Evolutionary conservation across 2,113 vertebrate genomes (phyloP), one percentile per base, ranked within the genome.

Genomic region (Triplophysa siluroides): DNA sequence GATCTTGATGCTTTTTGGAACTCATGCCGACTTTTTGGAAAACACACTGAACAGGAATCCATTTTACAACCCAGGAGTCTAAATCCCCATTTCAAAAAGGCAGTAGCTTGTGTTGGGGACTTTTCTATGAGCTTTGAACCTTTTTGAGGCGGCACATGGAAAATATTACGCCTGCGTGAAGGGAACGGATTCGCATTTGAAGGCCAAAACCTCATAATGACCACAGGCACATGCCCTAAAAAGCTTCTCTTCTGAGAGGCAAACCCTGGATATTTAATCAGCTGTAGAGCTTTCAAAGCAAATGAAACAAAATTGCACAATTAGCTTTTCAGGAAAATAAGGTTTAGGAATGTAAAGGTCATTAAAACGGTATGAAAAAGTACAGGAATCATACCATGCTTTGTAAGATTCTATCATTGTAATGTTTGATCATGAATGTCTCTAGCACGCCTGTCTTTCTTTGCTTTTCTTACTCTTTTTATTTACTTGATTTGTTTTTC

Each of bases 161-260:
- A 93, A 93, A 90, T 90, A 91, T 90, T 89, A 89, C 80, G 84
- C 78, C 82, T 87, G 85, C 92, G 90, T 90, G 91, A 93, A 87
- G 85, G 83, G 88, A 85, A 91, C 81, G 88, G 88, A 92, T 89
- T 89, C 88, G 84, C 73, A 54, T 89, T 87, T 90, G 81, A 90
- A 76, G 80, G 87, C 90, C 88, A 89, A 92, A 92, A 88, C 88
- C 88, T 89, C 86, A 89, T 91, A 89, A 88, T 91, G 86, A 91
- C 89, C 88, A 85, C 69, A 72, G 62, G 63, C 79, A 80, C 80
- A 82, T 85, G 79, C 88, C 88, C 83, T 80, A 83, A 83, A 83
- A 74, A 62, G 41, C 82, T 88, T 82, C 78, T 81, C 85, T 84
- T 90, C 87, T 75, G 81, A 85, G 61, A 84, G 26, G 78, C 69